Evolutionary conservation across 2,888 invertebrate species (phyloP).

Genomic region (Cataglyphis livida): DNA sequence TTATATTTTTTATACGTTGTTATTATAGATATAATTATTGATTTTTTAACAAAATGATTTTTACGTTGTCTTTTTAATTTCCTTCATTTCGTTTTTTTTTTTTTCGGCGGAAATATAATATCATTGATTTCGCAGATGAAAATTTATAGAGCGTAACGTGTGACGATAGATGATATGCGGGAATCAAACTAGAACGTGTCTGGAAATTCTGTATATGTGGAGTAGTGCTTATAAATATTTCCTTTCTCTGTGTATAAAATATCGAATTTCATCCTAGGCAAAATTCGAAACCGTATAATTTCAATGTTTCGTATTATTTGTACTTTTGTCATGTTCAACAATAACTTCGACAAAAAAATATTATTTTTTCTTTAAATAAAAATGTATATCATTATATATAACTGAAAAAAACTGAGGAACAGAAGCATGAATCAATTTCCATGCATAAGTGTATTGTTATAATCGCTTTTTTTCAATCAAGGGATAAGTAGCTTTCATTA

Average conservation of each 20-base stretch:
- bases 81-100: neutral
- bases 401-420: neutral
- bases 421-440: neutral
- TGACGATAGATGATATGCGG: neutral
- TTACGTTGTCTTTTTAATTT: neutral
- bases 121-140: neutral
- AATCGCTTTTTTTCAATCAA: slow-evolving; percentile 12
- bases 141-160: neutral
- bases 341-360: neutral
- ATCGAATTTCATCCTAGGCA: neutral
- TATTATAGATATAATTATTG: neutral
- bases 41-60: neutral
- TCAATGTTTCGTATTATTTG: neutral
- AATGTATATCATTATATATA: neutral
- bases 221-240: neutral
- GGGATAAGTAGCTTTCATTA: neutral
- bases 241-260: neutral
- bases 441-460: neutral
- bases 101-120: neutral
- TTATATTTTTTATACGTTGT: neutral
- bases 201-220: neutral
- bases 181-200: neutral
- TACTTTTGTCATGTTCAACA: neutral
- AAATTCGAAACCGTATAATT: slow-evolving; percentile 4
- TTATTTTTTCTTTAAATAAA: neutral